Conservation (phyloP, 2,888 invertebrate genomes). For the Syrista parreyssii region DNA sequence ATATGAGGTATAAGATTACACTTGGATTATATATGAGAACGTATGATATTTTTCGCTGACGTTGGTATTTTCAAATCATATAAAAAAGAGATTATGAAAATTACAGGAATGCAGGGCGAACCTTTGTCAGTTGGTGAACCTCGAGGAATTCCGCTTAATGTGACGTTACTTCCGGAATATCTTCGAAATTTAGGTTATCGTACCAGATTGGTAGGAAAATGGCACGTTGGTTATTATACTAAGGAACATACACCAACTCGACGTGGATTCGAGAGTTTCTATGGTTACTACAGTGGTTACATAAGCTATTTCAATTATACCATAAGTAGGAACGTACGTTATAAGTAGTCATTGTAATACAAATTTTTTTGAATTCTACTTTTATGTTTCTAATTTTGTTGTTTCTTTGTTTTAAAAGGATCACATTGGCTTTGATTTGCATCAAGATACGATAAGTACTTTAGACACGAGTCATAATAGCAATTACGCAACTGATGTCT, state of each 20-base stretch:
- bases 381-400: conserved; percentile 8
- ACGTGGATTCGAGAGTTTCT: conserved; percentile 84
- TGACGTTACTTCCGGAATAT: conserved; percentile 68
- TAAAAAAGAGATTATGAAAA: background rate
- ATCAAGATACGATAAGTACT: conserved; percentile 59
- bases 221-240: conserved; percentile 70
- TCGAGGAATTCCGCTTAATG: conserved; percentile 67
- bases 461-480: conserved; percentile 64
- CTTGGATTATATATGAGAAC: too few relatives aligned
- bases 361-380: background rate
- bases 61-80: background rate
- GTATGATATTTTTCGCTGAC: background rate
- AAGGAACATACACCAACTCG: conserved; percentile 74
- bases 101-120: conserved; percentile 69
- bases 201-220: conserved; percentile 70
- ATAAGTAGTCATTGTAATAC: background rate
- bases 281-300: conserved; percentile 86
- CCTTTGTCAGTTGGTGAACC: conserved; percentile 67
- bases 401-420: conserved; percentile 25
- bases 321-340: conserved; percentile 62
- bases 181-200: conserved; percentile 67
- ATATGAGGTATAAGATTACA: too few relatives aligned
- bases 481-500: conserved; percentile 78
- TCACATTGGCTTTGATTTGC: conserved; percentile 66
- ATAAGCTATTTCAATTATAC: conserved; percentile 83